These are phyloP conservation scores for Megaceryle torquata DNA, from an alignment of 2,113 vertebrate species.

Conservation along the genomic window DNA sequence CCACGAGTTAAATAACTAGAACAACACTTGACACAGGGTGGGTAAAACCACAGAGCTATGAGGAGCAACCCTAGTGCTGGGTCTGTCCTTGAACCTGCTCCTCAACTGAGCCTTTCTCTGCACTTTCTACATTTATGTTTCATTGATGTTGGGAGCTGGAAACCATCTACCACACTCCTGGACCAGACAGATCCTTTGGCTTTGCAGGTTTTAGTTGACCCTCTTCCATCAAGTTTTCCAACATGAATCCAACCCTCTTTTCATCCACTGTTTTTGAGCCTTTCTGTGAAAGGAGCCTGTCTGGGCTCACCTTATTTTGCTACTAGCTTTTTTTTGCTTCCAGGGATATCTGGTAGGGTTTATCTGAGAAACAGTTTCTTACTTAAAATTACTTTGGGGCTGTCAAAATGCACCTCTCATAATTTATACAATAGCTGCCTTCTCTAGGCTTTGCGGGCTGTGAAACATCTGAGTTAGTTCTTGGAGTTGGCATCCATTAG, in stretches of 20 bases:
- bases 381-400: neutral
- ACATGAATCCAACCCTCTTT: neutral
- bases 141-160: neutral
- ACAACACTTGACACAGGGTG: neutral
- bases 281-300: neutral
- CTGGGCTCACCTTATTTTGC: neutral
- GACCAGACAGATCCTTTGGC: neutral
- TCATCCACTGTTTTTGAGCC: neutral
- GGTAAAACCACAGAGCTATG: neutral
- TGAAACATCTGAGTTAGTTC: neutral
- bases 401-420: neutral
- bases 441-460: slow-evolving; percentile 45
- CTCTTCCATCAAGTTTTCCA: neutral
- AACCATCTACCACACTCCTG: neutral
- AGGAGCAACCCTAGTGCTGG: neutral
- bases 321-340: neutral
- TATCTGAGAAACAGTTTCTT: slow-evolving; percentile 8
- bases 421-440: neutral
- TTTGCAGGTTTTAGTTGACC: neutral
- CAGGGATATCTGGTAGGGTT: neutral
- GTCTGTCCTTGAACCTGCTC: neutral
- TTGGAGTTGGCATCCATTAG: neutral
- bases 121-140: neutral
- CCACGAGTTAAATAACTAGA: neutral
- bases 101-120: neutral